phyloP scores from a whole-genome alignment of 2,113 vertebrate genomes.

The Indri indri region DNA sequence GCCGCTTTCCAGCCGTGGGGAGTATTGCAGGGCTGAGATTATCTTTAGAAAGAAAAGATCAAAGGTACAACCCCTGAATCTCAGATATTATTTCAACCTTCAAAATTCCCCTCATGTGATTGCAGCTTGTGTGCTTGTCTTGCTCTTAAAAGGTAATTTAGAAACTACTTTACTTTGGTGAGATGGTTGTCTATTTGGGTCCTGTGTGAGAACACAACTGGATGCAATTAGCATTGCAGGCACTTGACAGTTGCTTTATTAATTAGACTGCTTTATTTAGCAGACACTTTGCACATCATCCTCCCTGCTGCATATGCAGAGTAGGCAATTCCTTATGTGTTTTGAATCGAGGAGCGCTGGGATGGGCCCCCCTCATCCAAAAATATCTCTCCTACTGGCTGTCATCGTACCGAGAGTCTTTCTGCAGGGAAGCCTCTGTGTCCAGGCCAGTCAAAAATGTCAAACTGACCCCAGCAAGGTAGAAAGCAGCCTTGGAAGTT shows the following conservation, averaged over 20 bases:
- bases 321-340: not conserved
- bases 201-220: not conserved
- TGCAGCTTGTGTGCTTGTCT: not conserved
- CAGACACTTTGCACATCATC: slow-evolving; percentile 3
- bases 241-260: slow-evolving; percentile 55
- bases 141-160: slow-evolving; percentile 43
- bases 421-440: not conserved
- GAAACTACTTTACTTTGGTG: not conserved
- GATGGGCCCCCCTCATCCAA: no score
- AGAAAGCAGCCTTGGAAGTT: not conserved
- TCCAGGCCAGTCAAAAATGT: not conserved
- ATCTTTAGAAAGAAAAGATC: slow-evolving; percentile 1
- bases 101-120: not conserved
- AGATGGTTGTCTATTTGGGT: slow-evolving; percentile 21
- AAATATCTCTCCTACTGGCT: not conserved
- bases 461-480: no score
- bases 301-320: not conserved
- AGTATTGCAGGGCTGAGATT: not conserved
- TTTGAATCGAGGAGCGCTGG: not conserved
- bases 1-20: not conserved
- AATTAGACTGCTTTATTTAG: slow-evolving; percentile 70
- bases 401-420: not conserved
- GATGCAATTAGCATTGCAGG: slow-evolving; percentile 60
- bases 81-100: not conserved
- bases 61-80: not conserved